phyloP scores from a whole-genome alignment of 2,797 vertebrate species.

The Sternotherus odoratus region DNA sequence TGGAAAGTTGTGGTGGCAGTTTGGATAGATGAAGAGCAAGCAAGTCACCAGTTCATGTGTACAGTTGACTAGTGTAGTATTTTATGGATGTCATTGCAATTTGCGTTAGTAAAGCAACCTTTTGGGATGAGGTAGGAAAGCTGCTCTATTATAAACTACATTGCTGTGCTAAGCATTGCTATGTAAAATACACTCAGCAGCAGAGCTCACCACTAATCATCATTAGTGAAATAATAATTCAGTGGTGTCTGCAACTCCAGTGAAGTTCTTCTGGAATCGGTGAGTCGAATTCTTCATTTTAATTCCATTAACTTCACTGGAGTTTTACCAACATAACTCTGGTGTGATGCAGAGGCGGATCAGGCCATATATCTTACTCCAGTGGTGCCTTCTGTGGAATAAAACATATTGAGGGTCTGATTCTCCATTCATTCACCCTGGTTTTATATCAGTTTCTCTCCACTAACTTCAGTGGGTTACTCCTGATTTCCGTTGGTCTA shows the following conservation, averaged over 20 bases:
- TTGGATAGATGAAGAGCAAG: background rate
- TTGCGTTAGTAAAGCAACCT: background rate
- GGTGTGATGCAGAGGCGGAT: background rate
- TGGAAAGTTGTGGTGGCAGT: background rate
- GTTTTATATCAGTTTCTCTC: background rate
- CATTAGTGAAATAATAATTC: background rate
- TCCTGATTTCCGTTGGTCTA: background rate
- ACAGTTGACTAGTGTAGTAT: rapidly evolving
- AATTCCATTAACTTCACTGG: background rate
- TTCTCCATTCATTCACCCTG: background rate
- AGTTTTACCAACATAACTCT: background rate
- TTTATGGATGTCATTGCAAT: background rate
- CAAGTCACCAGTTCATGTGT: background rate
- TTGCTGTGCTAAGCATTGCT: background rate
- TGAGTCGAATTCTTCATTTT: background rate
- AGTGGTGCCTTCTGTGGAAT: background rate
- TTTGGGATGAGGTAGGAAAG: background rate
- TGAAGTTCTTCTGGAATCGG: rapidly evolving
- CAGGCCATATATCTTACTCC: background rate
- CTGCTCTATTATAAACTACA: rapidly evolving
- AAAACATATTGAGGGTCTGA: background rate
- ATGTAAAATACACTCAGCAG: background rate
- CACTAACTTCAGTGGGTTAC: background rate
- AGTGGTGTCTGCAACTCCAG: background rate
- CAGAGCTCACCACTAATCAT: background rate